phyloP scores from a whole-genome alignment of 2,797 vertebrate species.

The Brotula barbata region DNA sequence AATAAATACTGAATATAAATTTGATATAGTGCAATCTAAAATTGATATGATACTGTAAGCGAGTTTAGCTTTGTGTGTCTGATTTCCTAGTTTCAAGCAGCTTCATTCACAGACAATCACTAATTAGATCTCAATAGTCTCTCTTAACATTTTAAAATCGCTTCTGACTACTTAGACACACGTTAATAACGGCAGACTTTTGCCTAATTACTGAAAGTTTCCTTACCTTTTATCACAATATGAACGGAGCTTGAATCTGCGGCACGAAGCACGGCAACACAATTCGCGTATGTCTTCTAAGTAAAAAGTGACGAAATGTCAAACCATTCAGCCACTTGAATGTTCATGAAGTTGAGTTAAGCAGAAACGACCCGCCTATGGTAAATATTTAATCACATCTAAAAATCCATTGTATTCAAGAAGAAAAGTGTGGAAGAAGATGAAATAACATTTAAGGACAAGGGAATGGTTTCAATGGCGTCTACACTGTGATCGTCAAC shows the following conservation, averaged over 20 bases:
- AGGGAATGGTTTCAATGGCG: conserved; percentile 39
- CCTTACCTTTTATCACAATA: not conserved
- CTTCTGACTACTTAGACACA: too few relatives aligned
- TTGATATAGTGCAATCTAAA: too few relatives aligned
- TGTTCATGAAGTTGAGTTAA: not conserved
- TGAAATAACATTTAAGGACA: conserved; percentile 19
- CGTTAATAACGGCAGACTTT: too few relatives aligned
- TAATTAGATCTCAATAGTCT: not conserved
- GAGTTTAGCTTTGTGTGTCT: not conserved
- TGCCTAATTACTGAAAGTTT: not conserved
- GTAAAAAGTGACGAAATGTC: too few relatives aligned
- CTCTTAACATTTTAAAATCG: not conserved
- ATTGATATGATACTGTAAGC: too few relatives aligned
- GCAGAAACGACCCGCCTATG: not conserved
- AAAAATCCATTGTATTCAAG: not conserved
- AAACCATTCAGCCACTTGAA: too few relatives aligned
- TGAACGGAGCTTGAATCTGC: not conserved
- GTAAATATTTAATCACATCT: not conserved
- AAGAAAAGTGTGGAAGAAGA: not conserved
- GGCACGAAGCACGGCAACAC: not conserved
- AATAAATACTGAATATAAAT: not conserved
- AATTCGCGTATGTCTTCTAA: not conserved
- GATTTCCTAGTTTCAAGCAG: not conserved
- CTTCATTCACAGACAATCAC: not conserved
- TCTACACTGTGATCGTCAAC: conserved; percentile 19